phyloP scores from a whole-genome alignment of 53 echinoderm and acorn worm species.

The Apostichopus leukothele region DNA sequence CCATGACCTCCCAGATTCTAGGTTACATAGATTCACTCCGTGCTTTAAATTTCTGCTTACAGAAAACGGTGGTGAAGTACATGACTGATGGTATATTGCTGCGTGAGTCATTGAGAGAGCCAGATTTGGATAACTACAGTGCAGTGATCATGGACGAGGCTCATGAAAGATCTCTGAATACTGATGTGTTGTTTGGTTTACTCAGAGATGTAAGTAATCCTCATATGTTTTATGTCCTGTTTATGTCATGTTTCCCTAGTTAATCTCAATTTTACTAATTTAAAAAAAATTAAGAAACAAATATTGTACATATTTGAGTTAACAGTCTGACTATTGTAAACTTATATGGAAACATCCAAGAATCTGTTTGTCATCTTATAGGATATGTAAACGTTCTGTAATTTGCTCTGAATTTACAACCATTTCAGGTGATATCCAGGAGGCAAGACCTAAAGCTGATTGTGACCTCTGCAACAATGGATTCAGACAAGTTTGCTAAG shows the following conservation, averaged over 20 bases:
- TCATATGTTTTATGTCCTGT: not conserved
- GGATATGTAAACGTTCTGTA: too few species aligned
- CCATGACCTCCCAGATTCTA: too few species aligned
- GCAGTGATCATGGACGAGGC: slow-evolving; percentile 96
- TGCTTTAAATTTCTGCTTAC: not conserved
- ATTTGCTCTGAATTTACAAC: too few species aligned
- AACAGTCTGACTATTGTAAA: too few species aligned
- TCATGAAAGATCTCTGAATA: slow-evolving; percentile 86
- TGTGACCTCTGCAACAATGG: slow-evolving; percentile 99
- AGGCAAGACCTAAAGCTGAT: slow-evolving; percentile 94
- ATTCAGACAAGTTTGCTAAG: slow-evolving; percentile 82
- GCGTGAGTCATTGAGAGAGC: slow-evolving; percentile 87
- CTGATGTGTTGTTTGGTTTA: slow-evolving; percentile 95
- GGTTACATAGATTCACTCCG: too few species aligned
- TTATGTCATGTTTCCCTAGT: not conserved
- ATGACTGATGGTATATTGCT: slow-evolving; percentile 98
- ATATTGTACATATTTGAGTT: too few species aligned
- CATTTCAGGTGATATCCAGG: slow-evolving; percentile 76
- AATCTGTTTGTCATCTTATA: too few species aligned
- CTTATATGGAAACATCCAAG: too few species aligned
- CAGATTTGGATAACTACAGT: slow-evolving; percentile 95
- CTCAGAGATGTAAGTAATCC: slow-evolving; percentile 77
- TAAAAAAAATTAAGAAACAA: too few species aligned
- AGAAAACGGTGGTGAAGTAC: slow-evolving; percentile 98
- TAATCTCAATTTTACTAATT: not conserved